These are phyloP conservation scores for Lacerta agilis DNA, from an alignment of 2,797 vertebrate species.

Conservation along the genomic window DNA sequence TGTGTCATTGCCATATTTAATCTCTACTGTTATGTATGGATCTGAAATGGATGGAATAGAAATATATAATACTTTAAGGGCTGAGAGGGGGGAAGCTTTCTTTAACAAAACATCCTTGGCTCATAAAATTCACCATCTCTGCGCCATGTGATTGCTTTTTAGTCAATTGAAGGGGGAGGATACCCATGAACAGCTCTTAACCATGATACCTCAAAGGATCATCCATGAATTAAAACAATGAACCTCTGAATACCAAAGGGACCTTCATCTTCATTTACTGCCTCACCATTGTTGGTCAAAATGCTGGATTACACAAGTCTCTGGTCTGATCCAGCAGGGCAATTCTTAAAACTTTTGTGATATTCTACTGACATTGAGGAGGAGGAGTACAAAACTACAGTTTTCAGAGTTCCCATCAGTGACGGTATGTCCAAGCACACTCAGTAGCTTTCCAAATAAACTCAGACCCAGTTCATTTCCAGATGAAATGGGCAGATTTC, in stretches of 20 bases:
- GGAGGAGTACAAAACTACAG: background rate
- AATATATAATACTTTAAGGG: background rate
- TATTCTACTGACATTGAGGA: background rate
- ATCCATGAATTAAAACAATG: too few relatives aligned
- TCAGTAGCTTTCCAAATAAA: background rate
- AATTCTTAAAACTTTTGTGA: background rate
- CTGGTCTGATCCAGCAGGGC: too few relatives aligned
- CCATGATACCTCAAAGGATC: too few relatives aligned
- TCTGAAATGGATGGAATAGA: constrained; percentile 33
- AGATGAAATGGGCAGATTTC: too few relatives aligned
- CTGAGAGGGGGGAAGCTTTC: constrained; percentile 17
- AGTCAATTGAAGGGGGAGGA: too few relatives aligned
- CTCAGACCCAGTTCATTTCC: too few relatives aligned
- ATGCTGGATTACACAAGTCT: too few relatives aligned
- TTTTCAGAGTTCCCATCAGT: background rate
- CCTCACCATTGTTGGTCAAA: too few relatives aligned
- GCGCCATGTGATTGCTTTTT: too few relatives aligned
- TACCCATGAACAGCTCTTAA: too few relatives aligned
- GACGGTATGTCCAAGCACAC: background rate
- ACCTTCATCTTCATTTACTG: too few relatives aligned
- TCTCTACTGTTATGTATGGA: constrained; percentile 48
- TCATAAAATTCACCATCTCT: background rate
- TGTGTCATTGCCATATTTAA: background rate
- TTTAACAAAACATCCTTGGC: background rate
- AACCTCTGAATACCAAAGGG: too few relatives aligned